Evolutionary conservation across 2,113 vertebrate species (phyloP).

Genomic region (Cheilinus undulatus): DNA sequence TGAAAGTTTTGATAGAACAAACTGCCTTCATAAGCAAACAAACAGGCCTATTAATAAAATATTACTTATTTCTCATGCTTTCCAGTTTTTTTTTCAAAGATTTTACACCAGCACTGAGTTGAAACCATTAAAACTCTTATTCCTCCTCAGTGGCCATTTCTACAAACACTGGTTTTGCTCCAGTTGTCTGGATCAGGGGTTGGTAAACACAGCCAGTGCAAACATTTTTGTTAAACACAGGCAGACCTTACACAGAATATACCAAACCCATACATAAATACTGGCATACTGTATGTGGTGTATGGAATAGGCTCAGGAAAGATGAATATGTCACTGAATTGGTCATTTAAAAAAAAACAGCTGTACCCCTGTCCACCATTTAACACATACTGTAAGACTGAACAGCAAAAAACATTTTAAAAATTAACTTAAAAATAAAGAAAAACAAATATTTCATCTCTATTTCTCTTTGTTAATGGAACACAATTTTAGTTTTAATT

Average conservation of each 20-base stretch:
- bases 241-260: background rate
- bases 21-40: no score
- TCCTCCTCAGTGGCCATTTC: slow-evolving; percentile 8
- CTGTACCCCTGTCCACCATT: no score
- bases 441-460: no score
- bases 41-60: background rate
- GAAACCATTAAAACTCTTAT: background rate
- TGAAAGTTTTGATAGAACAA: no score
- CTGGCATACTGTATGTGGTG: background rate
- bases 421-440: no score
- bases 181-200: slow-evolving; percentile 13
- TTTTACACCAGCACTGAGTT: slow-evolving; percentile 7
- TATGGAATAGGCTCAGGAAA: no score
- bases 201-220: slow-evolving; percentile 3
- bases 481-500: no score
- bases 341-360: no score
- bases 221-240: background rate
- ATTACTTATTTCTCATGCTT: background rate
- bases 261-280: background rate
- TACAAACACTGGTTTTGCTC: slow-evolving; percentile 27
- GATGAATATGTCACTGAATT: background rate
- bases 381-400: no score
- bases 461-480: no score
- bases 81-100: background rate
- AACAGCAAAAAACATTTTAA: no score